Evolutionary conservation across 1,140 invertebrate species (phyloP).

Genomic region (Aplysia californica): DNA sequence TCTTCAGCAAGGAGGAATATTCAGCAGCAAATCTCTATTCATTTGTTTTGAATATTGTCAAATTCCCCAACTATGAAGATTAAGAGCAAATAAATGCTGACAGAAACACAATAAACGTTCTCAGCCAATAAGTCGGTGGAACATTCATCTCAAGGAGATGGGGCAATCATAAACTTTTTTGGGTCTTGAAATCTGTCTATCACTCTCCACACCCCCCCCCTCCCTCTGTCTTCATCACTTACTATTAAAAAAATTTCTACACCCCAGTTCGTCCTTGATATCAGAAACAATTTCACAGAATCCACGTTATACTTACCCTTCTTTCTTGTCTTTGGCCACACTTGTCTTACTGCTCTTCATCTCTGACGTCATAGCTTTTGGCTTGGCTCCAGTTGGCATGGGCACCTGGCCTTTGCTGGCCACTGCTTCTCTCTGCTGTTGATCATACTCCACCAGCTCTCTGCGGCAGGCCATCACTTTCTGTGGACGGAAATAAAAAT

Average conservation of each 20-base stretch:
- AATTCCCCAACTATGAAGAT: no score
- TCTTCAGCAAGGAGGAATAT: no score
- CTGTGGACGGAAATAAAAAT: slow-evolving; percentile 35
- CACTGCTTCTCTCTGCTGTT: slow-evolving; percentile 75
- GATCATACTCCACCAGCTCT: slow-evolving; percentile 92
- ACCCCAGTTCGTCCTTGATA: background rate
- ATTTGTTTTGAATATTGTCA: no score
- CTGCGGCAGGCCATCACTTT: slow-evolving; percentile 86
- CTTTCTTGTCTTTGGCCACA: slow-evolving; percentile 26
- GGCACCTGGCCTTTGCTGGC: slow-evolving; percentile 42
- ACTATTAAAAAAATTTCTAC: no score
- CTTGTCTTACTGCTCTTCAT: slow-evolving; percentile 23
- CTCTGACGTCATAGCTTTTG: slow-evolving; percentile 41
- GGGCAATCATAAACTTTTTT: no score
- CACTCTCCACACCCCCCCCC: background rate
- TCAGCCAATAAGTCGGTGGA: no score
- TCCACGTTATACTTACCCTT: slow-evolving; percentile 34
- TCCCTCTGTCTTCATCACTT: background rate
- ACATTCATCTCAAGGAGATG: no score
- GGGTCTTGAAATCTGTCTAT: no score
- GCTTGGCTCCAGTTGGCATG: slow-evolving; percentile 30
- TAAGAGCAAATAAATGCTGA: no score
- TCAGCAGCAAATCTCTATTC: no score
- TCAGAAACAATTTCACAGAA: background rate
- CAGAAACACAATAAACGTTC: no score